Percentiles rank a stretch among this genome's conserved stretches.
Evolutionary conservation across 2,113 vertebrate genomes (phyloP).

Genomic region (Illadopsis cleaveri): DNA sequence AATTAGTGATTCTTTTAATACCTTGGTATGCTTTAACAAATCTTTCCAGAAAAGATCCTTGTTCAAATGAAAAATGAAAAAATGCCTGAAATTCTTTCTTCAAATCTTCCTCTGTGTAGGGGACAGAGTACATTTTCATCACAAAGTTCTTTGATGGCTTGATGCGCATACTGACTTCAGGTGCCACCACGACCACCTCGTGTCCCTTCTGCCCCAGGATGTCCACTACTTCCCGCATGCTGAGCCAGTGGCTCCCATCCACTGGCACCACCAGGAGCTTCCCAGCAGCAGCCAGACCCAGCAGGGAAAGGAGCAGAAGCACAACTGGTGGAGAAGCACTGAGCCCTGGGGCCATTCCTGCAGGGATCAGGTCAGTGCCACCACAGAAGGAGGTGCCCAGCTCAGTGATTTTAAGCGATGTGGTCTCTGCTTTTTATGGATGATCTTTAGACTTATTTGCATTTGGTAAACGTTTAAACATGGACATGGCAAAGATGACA

Average conservation of each 20-base stretch:
- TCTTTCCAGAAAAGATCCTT: not conserved
- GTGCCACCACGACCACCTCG: slow-evolving; percentile 73
- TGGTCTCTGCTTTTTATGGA: not conserved
- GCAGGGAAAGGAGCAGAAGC: not conserved
- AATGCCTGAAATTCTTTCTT: not conserved
- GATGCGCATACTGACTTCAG: slow-evolving; percentile 68
- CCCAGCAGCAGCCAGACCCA: slow-evolving; percentile 44
- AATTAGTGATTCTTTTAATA: not conserved
- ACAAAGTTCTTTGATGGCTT: slow-evolving; percentile 63
- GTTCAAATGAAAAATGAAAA: slow-evolving; percentile 1
- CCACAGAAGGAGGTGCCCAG: too few relatives aligned
- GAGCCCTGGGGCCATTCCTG: not conserved
- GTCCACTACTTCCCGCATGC: slow-evolving; percentile 64
- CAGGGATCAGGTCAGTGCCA: not conserved
- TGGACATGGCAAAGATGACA: rapidly evolving
- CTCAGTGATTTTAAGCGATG: rapidly evolving
- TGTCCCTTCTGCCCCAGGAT: slow-evolving; percentile 77
- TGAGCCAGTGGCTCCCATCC: slow-evolving; percentile 89
- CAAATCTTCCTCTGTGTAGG: slow-evolving; percentile 51
- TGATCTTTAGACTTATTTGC: not conserved
- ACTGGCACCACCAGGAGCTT: slow-evolving; percentile 81
- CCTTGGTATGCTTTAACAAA: not conserved
- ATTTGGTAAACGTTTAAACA: not conserved
- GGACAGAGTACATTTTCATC: slow-evolving; percentile 69
- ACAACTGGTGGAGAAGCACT: not conserved